phyloP scores from a whole-genome alignment of 2,888 invertebrate genomes.

The Ditylenchus weischeri region DNA sequence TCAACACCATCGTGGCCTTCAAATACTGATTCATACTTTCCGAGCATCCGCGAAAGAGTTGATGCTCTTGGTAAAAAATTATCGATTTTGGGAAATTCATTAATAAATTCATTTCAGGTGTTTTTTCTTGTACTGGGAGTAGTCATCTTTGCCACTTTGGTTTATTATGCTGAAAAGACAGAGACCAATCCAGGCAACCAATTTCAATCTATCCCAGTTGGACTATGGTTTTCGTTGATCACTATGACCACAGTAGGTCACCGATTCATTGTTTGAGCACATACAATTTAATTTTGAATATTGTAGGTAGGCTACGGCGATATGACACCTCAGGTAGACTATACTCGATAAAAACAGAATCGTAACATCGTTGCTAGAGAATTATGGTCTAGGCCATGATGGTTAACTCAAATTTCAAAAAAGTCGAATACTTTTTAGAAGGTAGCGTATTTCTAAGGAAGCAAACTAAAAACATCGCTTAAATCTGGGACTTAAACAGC shows the following conservation, averaged over 20 bases:
- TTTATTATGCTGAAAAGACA: constrained; percentile 86
- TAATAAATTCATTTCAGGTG: constrained; percentile 72
- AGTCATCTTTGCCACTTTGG: constrained; percentile 86
- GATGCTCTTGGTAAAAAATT: constrained; percentile 60
- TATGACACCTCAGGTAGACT: constrained; percentile 33
- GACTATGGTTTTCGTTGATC: constrained; percentile 60
- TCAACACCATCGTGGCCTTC: constrained; percentile 67
- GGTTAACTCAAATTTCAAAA: no score
- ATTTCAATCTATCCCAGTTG: constrained; percentile 55
- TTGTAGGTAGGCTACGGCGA: constrained; percentile 38
- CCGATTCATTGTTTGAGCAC: constrained; percentile 5
- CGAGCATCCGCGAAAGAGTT: constrained; percentile 48
- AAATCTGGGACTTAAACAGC: no score
- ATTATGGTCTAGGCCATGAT: no score
- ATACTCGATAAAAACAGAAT: not conserved
- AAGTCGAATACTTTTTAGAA: no score
- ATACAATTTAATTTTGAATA: not conserved
- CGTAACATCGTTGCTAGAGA: no score
- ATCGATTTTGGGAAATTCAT: constrained; percentile 67
- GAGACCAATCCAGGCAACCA: constrained; percentile 53
- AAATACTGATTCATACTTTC: constrained; percentile 87
- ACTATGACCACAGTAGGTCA: constrained; percentile 53
- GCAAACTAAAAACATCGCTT: no score
- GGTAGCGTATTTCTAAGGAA: no score
- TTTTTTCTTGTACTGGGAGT: constrained; percentile 87